Evolutionary conservation across 2,113 vertebrate genomes (phyloP).

Genomic region (Leucoraja erinaceus): DNA sequence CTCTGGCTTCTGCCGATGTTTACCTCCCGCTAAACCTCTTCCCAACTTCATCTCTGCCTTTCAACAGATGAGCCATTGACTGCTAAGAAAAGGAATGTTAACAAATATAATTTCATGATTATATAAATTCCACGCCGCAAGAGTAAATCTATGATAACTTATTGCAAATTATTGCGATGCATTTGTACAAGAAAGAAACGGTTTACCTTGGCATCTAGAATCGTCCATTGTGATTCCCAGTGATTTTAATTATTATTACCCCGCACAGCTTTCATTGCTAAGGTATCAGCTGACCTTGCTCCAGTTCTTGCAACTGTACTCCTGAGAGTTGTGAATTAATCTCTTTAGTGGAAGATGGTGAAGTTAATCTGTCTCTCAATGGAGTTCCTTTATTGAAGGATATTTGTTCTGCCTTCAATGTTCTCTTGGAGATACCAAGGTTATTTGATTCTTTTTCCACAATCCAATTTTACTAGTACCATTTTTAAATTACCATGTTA

Average conservation of each 20-base stretch:
- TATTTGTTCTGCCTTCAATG: background rate
- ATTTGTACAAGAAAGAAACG: background rate
- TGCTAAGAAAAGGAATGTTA: background rate
- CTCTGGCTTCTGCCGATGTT: background rate
- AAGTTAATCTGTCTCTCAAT: background rate
- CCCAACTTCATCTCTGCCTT: background rate
- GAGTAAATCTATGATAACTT: background rate
- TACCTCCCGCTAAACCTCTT: background rate
- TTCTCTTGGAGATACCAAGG: background rate
- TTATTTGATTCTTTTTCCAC: background rate
- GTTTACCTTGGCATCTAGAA: background rate
- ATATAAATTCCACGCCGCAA: too few species aligned
- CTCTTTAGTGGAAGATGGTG: background rate
- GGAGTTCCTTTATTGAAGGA: background rate
- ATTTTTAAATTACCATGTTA: too few species aligned
- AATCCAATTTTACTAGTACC: background rate
- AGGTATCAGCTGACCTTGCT: background rate
- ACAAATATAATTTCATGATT: background rate
- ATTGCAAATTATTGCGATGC: background rate
- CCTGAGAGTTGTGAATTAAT: slow-evolving; percentile 7
- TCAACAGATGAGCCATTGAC: background rate
- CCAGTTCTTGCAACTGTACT: background rate
- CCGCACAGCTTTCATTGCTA: background rate
- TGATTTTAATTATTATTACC: background rate
- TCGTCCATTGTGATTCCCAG: background rate